These are phyloP conservation scores for Rhizoglyphus robini DNA, from an alignment of 1,140 invertebrate species.

Conservation along the genomic window DNA sequence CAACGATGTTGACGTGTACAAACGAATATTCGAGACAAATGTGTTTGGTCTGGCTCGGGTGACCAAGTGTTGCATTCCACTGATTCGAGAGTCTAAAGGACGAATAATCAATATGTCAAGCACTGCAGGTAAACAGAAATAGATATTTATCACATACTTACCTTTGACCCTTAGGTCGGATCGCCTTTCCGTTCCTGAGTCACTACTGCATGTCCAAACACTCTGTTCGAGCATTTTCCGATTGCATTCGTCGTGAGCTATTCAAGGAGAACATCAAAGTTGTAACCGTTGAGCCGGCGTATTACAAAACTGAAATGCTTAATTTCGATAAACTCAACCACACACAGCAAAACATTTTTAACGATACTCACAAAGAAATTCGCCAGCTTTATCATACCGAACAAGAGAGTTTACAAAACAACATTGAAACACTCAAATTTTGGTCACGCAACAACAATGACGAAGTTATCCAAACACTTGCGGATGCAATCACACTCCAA, in stretches of 20 bases:
- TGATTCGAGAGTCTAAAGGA: constrained; percentile 47
- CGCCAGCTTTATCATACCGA: constrained; percentile 28
- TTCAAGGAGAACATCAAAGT: constrained; percentile 39
- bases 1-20: constrained; percentile 19
- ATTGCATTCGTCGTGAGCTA: constrained; percentile 41
- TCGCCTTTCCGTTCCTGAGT: constrained; percentile 31
- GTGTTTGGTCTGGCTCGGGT: constrained; percentile 44
- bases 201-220: constrained; percentile 42
- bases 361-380: constrained; percentile 30
- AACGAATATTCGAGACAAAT: constrained; percentile 43
- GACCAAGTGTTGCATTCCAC: constrained; percentile 53
- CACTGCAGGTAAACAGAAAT: constrained; percentile 31
- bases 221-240: constrained; percentile 39
- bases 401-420: neutral
- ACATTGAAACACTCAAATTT: neutral
- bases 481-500: constrained; percentile 29
- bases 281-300: constrained; percentile 36
- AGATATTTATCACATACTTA: constrained; percentile 34
- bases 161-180: constrained; percentile 35
- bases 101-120: constrained; percentile 41
- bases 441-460: constrained; percentile 27
- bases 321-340: neutral
- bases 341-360: constrained; percentile 25
- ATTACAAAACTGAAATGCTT: neutral
- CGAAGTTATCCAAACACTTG: constrained; percentile 33